These are phyloP conservation scores for Sarcophaga caerulescens DNA, from an alignment of 2,888 invertebrate species.

Conservation along the genomic window DNA sequence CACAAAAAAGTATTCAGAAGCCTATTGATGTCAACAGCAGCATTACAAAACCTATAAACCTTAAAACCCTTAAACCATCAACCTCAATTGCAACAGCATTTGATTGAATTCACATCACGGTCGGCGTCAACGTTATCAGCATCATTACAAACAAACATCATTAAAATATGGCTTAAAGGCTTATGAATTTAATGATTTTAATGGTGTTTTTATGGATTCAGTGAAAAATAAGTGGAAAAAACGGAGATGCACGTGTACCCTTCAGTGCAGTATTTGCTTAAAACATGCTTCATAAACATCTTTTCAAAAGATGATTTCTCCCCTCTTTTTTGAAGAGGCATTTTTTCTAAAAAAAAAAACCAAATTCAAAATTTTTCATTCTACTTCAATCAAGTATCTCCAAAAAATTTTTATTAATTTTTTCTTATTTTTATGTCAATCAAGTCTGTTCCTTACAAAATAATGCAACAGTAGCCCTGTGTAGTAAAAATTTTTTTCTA, in stretches of 20 bases:
- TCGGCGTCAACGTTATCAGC: not conserved
- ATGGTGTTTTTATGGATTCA: conserved; percentile 34
- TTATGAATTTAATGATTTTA: conserved; percentile 42
- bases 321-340: not conserved
- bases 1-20: conserved; percentile 8
- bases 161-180: conserved; percentile 43
- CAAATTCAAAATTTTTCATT: not conserved
- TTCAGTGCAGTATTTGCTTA: conserved; percentile 2
- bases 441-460: too few species aligned
- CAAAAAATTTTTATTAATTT: too few species aligned
- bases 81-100: conserved; percentile 16
- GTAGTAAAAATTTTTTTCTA: too few species aligned
- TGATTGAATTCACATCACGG: not conserved
- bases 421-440: too few species aligned
- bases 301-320: not conserved
- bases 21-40: conserved; percentile 46
- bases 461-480: too few species aligned
- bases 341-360: too few species aligned
- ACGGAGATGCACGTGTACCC: conserved; percentile 42
- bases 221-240: not conserved
- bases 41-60: conserved; percentile 31
- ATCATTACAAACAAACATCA: conserved; percentile 7
- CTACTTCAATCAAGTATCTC: not conserved
- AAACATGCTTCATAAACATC: not conserved
- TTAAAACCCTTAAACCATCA: not conserved